Evolutionary conservation across 2,797 vertebrate species (phyloP).

Genomic region (Gephyroberyx darwinii): DNA sequence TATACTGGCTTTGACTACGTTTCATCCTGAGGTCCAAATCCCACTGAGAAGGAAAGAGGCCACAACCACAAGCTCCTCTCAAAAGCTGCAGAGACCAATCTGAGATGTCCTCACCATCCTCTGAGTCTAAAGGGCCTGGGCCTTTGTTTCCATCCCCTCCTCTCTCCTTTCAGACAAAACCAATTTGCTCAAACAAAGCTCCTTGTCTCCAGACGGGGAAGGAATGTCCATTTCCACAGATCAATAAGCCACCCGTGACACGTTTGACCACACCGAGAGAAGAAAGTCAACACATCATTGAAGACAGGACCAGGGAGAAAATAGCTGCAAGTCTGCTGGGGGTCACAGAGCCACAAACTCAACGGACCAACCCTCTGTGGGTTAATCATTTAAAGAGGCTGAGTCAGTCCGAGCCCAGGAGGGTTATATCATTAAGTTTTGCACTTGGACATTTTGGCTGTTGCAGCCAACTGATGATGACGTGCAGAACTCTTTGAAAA

Average conservation of each 20-base stretch:
- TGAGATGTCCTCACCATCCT: conserved; percentile 14
- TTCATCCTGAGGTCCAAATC: not conserved
- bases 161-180: conserved; percentile 49
- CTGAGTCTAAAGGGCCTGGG: conserved; percentile 26
- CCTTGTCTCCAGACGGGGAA: conserved; percentile 45
- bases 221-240: conserved; percentile 56
- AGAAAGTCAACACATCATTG: conserved; percentile 53
- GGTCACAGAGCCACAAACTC: conserved; percentile 29
- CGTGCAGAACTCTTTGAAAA: not conserved
- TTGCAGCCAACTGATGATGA: not conserved
- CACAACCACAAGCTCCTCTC: not conserved
- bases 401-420: conserved; percentile 29
- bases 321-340: conserved; percentile 40
- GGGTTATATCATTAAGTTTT: conserved; percentile 11
- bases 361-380: conserved; percentile 33
- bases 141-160: conserved; percentile 46
- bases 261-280: conserved; percentile 42
- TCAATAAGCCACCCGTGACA: conserved; percentile 47
- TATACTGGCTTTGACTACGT: not conserved
- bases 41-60: not conserved
- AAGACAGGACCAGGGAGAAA: conserved; percentile 23
- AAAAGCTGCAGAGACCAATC: not conserved
- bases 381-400: conserved; percentile 69
- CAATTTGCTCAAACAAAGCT: conserved; percentile 53
- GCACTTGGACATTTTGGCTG: not conserved